Conservation (phyloP, 1,140 invertebrate species). For the Cotesia vestalis region DNA sequence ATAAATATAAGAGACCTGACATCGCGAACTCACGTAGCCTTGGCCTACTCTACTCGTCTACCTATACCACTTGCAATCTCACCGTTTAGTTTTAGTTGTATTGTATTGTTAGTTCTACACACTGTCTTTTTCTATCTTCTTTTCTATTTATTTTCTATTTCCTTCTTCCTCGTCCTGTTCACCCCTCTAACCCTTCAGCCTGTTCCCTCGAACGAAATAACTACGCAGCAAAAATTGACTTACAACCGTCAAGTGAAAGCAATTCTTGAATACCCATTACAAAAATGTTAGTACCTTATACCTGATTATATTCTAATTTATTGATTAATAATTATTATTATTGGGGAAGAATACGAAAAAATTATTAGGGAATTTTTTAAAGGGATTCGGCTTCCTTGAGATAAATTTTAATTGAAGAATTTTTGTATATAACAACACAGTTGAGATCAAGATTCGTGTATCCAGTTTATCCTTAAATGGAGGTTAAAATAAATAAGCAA, state of each 20-base stretch:
- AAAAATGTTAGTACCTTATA: not conserved
- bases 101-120: not conserved
- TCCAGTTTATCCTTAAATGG: slow-evolving; percentile 18
- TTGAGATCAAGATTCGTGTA: not conserved
- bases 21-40: slow-evolving; percentile 29
- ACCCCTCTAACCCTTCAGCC: not conserved
- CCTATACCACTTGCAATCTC: slow-evolving; percentile 23
- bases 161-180: not conserved
- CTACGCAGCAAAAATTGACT: not conserved
- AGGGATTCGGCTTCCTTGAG: too few species aligned
- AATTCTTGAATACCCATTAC: slow-evolving; percentile 5
- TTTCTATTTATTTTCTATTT: slow-evolving; percentile 5
- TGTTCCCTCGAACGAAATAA: too few species aligned
- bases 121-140: slow-evolving; percentile 10
- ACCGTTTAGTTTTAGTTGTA: not conserved
- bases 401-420: too few species aligned
- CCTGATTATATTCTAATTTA: not conserved
- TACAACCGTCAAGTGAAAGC: slow-evolving; percentile 16
- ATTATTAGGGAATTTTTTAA: too few species aligned
- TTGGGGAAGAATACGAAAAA: not conserved
- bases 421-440: too few species aligned
- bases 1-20: slow-evolving; percentile 17
- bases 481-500: not conserved
- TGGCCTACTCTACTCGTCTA: slow-evolving; percentile 36
- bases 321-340: not conserved